phyloP scores from a whole-genome alignment of 2,797 vertebrate genomes.

The Nannoperca obscura region DNA sequence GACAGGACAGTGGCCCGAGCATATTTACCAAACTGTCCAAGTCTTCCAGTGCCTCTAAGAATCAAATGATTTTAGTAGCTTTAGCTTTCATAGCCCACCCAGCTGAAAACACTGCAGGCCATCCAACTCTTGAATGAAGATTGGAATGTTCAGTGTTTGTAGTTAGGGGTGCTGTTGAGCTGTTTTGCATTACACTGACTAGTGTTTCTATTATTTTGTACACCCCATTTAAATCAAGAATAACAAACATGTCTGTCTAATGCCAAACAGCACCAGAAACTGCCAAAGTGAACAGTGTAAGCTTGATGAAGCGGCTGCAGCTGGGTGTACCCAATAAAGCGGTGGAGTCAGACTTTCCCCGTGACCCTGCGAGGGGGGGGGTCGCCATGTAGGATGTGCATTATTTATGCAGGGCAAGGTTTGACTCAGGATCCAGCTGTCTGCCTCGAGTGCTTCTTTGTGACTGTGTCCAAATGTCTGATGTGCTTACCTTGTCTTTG shows the following conservation, averaged over 20 bases:
- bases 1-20: neutral
- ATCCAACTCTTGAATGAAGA: neutral
- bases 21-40: neutral
- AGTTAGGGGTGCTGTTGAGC: too few species aligned
- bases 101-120: neutral
- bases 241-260: neutral
- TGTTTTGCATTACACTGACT: too few species aligned
- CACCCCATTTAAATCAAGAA: too few species aligned
- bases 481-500: slow-evolving; percentile 55
- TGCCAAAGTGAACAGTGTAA: too few species aligned
- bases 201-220: too few species aligned
- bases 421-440: slow-evolving; percentile 67
- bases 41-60: neutral
- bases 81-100: neutral
- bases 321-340: neutral
- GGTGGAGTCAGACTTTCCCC: slow-evolving; percentile 5
- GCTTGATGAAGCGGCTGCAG: neutral
- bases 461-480: slow-evolving; percentile 53
- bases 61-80: neutral
- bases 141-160: neutral
- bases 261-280: too few species aligned
- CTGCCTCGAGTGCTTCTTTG: slow-evolving; percentile 38
- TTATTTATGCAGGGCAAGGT: slow-evolving; percentile 62
- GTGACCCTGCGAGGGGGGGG: slow-evolving; percentile 31
- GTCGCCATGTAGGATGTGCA: slow-evolving; percentile 56